phyloP scores from a whole-genome alignment of 2,888 invertebrate genomes.

The Pammene aurita region DNA sequence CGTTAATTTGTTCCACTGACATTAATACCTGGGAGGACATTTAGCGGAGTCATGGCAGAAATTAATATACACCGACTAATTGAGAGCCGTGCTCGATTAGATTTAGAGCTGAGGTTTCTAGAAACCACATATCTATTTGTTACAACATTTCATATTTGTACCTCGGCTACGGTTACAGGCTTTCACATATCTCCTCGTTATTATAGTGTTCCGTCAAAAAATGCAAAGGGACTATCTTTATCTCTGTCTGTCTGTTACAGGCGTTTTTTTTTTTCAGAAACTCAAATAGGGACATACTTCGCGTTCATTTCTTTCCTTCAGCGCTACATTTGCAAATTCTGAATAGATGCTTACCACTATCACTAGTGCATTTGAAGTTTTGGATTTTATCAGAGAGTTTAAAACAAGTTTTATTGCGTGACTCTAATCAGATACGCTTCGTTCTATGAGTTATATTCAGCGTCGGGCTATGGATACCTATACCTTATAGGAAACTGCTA shows the following conservation, averaged over 20 bases:
- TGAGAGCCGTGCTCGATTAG: conserved; percentile 23
- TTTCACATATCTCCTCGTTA: no score
- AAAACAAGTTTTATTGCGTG: conserved; percentile 16
- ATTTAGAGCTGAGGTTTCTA: conserved; percentile 14
- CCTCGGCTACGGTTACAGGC: no score
- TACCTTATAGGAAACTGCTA: background rate
- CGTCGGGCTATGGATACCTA: background rate
- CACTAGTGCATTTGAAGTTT: no score
- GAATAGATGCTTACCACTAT: no score
- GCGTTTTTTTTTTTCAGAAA: no score
- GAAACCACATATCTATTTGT: background rate
- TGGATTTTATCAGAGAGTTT: background rate
- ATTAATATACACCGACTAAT: conserved; percentile 41
- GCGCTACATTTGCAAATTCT: no score
- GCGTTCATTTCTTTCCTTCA: no score
- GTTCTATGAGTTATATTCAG: conserved; percentile 11
- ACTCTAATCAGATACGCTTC: conserved; percentile 16
- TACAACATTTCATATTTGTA: no score
- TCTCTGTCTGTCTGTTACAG: no score
- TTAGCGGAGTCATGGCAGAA: conserved; percentile 43
- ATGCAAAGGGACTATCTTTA: no score
- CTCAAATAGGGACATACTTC: no score
- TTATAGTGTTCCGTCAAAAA: no score
- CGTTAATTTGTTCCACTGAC: conserved; percentile 31
- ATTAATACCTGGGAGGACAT: conserved; percentile 44